Conservation (phyloP, 1,140 invertebrate genomes). For the Nilaparvata lugens region DNA sequence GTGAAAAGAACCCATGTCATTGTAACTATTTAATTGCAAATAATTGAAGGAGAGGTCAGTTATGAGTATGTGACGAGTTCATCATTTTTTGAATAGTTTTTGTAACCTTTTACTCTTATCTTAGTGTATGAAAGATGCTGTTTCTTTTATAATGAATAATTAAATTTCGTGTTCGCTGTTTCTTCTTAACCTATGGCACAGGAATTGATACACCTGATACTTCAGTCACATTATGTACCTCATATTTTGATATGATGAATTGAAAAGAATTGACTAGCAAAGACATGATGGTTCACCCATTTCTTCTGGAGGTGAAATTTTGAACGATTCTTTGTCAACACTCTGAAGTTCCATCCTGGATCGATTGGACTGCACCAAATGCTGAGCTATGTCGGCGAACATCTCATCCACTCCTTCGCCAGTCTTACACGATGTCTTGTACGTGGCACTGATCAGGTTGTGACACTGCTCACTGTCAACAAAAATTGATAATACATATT, state of each 20-base stretch:
- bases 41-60: no score
- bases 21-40: no score
- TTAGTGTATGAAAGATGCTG: no score
- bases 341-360: constrained; percentile 73
- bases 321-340: constrained; percentile 66
- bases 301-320: constrained; percentile 53
- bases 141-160: no score
- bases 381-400: constrained; percentile 77
- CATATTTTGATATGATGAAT: not conserved
- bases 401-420: constrained; percentile 81
- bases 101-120: no score
- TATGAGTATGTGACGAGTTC: no score
- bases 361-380: constrained; percentile 64
- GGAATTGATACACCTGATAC: not conserved
- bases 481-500: constrained; percentile 20
- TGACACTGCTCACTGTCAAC: constrained; percentile 80
- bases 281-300: constrained; percentile 51
- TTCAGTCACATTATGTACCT: not conserved
- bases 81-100: no score
- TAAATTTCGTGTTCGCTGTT: no score
- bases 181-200: no score
- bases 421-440: constrained; percentile 85
- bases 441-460: constrained; percentile 77
- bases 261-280: constrained; percentile 38
- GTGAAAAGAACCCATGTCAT: no score